Percentiles rank a stretch among this genome's conserved stretches.
phyloP scores from a whole-genome alignment of 2,888 invertebrate genomes.

The Zygaena filipendulae region DNA sequence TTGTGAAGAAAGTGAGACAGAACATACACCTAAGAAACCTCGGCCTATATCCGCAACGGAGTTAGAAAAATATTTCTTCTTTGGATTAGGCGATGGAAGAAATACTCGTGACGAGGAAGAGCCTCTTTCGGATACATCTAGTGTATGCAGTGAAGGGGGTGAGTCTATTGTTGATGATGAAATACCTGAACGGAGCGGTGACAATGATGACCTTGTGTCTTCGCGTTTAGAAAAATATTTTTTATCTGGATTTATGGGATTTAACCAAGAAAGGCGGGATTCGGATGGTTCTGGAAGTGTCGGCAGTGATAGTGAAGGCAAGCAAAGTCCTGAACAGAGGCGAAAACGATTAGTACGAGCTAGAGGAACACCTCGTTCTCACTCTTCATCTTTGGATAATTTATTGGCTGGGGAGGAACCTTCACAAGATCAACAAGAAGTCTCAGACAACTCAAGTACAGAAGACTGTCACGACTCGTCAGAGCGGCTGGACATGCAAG shows the following conservation, averaged over 20 bases:
- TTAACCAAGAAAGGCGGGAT: constrained; percentile 79
- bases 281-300: constrained; percentile 88
- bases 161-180: constrained; percentile 77
- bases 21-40: constrained; percentile 71
- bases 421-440: constrained; percentile 63
- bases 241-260: constrained; percentile 85
- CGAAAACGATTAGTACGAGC: constrained; percentile 84
- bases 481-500: constrained; percentile 78
- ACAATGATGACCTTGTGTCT: constrained; percentile 81
- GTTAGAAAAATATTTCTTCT: constrained; percentile 91
- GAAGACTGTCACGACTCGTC: constrained; percentile 74
- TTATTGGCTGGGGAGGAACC: constrained; percentile 73
- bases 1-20: constrained; percentile 92
- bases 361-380: constrained; percentile 84
- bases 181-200: constrained; percentile 63
- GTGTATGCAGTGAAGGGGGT: constrained; percentile 85
- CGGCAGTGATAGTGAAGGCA: constrained; percentile 90
- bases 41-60: constrained; percentile 83
- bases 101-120: constrained; percentile 70
- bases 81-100: constrained; percentile 81
- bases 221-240: constrained; percentile 92
- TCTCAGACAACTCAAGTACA: constrained; percentile 81
- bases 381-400: constrained; percentile 85
- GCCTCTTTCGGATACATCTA: constrained; percentile 83
- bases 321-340: constrained; percentile 87